Evolutionary conservation across 2,113 vertebrate genomes (phyloP).

Genomic region (Grus americana): DNA sequence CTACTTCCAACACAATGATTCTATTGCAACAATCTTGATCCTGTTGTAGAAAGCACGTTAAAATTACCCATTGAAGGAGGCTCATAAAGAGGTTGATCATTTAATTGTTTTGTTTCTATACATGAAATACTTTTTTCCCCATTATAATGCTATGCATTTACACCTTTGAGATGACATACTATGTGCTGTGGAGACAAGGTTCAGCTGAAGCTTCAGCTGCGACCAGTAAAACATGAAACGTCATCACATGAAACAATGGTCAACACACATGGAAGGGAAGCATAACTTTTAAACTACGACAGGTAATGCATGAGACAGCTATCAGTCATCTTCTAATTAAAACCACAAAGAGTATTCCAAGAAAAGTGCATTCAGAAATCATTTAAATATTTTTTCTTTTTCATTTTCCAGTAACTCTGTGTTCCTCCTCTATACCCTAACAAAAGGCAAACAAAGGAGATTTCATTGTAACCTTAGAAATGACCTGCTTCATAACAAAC

Average conservation of each 20-base stretch:
- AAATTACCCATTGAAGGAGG: not conserved
- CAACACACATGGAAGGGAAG: not conserved
- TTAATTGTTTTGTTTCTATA: not conserved
- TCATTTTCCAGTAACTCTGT: not conserved
- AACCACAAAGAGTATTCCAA: not conserved
- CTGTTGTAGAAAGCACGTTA: not conserved
- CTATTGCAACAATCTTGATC: not conserved
- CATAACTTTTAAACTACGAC: not conserved
- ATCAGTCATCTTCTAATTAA: not conserved
- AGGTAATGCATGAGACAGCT: not conserved
- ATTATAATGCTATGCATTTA: not conserved
- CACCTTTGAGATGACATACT: not conserved
- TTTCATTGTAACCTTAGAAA: constrained; percentile 9
- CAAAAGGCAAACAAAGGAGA: constrained; percentile 14
- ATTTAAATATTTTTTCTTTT: not conserved
- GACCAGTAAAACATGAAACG: not conserved
- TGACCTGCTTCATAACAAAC: not conserved
- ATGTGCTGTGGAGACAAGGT: not conserved
- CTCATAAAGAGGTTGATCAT: not conserved
- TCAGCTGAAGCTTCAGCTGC: not conserved
- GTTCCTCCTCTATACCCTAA: not conserved
- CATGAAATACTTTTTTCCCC: not conserved
- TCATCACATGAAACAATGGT: not conserved
- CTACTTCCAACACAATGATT: not conserved
- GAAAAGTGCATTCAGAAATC: not conserved